Base-by-base conservation (phyloP, 2,113 vertebrate genomes). In the Oreotrochilus melanogaster region DNA sequence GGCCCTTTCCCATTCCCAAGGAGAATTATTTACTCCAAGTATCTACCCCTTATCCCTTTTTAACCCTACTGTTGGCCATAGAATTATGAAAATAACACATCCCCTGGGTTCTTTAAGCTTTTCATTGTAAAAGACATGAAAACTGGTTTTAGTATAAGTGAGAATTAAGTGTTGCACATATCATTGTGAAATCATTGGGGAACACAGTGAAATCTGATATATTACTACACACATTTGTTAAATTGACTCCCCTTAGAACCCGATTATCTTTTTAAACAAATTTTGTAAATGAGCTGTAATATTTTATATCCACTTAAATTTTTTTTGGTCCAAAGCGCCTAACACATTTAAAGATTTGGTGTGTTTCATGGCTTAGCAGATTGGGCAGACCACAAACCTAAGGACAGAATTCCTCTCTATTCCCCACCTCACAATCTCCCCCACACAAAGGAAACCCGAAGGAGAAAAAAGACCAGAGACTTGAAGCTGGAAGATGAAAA, bases 181-280 rank as follows among this genome's bases (percentile, higher is more conserved):
- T 86, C 3, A 8, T 95, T 93, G 78, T 12, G 66, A 78, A 96
- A 84, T 87, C 93, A 89, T 61, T 3, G 2, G 84, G 86, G 80
- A 67, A 70, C 50, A 18, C 18, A 65, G 24, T 93, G 84, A 93
- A 93, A 95, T 89, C 28, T 75, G 76, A 89, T 81, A 53, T 74
- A 90, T 86, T 87, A 69, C 45, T 91, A 9, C 45, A 82, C 86
- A 84, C 78, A 79, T 78, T 75, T 66, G 80, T 89, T 84, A 66
- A 94, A 91, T 78, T 27, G 33, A 35, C 45, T 93, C 79, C 81
- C 76, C 84, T 91, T 92, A 96, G 91, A 95, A 90, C 64, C 56
- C 60, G 72, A 94, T 96, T 93, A 92, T 93, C 88, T 92, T 92
- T 96, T 94, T 23, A 95, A 97, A 96, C 86, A 95, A 92, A 93